Evolutionary conservation across 2,888 invertebrate genomes (phyloP).

Genomic region (Kuschelorhynchus macadamiae): DNA sequence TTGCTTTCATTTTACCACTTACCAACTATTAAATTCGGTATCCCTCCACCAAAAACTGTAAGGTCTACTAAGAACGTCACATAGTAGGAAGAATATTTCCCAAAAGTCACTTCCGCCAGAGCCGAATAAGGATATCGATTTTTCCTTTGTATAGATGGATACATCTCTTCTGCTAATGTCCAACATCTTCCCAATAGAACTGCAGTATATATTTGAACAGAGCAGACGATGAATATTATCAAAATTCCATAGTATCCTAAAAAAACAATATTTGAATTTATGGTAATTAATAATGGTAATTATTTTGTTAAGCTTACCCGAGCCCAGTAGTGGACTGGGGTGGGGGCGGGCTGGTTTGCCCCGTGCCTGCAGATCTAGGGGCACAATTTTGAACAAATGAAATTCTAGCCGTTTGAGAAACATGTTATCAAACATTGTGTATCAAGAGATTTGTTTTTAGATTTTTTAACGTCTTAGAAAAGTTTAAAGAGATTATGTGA

Average conservation of each 20-base stretch:
- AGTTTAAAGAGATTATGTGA: no score
- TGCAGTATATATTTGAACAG: constrained; percentile 86
- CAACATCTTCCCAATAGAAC: constrained; percentile 85
- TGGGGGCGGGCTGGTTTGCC: no score
- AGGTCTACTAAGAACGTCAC: constrained; percentile 81
- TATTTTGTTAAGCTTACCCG: background rate
- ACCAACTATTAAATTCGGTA: constrained; percentile 87
- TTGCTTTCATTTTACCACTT: constrained; percentile 55
- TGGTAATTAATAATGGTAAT: no score
- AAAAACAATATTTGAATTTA: constrained; percentile 10
- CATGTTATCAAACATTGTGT: no score
- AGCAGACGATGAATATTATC: constrained; percentile 76
- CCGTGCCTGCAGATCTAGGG: no score
- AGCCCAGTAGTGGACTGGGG: no score
- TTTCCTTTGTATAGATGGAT: constrained; percentile 71
- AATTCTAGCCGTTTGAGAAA: no score
- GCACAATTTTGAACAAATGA: no score
- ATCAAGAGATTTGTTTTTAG: no score
- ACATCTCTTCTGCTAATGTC: constrained; percentile 81
- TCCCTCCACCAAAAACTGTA: constrained; percentile 83
- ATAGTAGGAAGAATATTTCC: constrained; percentile 73
- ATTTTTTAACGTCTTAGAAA: no score
- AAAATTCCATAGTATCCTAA: constrained; percentile 81
- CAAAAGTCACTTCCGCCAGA: constrained; percentile 84
- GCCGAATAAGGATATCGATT: constrained; percentile 87